phyloP scores from a whole-genome alignment of 2,113 vertebrate genomes.

The Passer domesticus region DNA sequence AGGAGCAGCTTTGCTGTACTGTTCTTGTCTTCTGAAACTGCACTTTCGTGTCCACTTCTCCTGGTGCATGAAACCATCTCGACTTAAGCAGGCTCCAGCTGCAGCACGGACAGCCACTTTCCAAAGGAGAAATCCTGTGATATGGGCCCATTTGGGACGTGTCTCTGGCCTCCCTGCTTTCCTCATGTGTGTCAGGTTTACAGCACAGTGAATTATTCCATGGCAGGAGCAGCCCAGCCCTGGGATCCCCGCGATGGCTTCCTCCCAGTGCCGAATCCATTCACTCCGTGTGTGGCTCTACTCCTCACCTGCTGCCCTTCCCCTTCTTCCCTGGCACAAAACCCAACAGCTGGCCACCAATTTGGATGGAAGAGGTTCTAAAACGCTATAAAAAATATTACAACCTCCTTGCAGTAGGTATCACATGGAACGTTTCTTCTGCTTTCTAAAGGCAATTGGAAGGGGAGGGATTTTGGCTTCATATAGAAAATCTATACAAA shows the following conservation, averaged over 20 bases:
- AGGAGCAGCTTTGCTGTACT: neutral
- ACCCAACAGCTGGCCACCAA: neutral
- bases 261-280: neutral
- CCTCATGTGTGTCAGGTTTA: neutral
- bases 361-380: neutral
- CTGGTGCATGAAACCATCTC: neutral
- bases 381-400: neutral
- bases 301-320: neutral
- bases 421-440: fast-evolving
- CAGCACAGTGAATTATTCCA: neutral
- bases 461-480: neutral
- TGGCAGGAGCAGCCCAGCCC: neutral
- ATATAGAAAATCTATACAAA: neutral
- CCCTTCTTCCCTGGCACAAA: neutral
- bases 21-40: neutral
- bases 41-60: neutral
- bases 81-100: neutral
- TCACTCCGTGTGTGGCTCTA: fast-evolving
- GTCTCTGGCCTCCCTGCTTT: neutral
- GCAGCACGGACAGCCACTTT: neutral
- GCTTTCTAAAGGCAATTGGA: neutral
- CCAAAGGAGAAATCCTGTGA: constrained; percentile 4
- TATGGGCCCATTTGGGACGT: neutral
- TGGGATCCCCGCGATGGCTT: fast-evolving
- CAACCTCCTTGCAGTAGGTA: neutral